phyloP scores from a whole-genome alignment of 2,797 vertebrate species.

The Cuculus canorus region DNA sequence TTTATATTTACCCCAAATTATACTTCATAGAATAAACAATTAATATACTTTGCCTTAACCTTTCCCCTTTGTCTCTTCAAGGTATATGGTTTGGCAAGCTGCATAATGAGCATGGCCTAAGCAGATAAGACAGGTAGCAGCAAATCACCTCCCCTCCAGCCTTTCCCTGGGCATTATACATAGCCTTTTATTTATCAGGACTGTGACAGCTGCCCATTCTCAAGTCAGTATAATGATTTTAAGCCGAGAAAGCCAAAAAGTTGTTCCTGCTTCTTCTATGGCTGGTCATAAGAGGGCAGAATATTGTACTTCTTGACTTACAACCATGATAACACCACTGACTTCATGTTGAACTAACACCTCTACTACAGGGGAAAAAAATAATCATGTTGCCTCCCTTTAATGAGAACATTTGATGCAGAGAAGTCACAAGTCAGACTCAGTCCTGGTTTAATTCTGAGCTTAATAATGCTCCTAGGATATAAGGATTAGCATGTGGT shows the following conservation, averaged over 20 bases:
- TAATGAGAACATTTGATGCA: background rate
- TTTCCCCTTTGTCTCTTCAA: background rate
- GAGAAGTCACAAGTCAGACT: background rate
- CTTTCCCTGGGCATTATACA: background rate
- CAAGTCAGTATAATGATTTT: background rate
- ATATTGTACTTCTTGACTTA: background rate
- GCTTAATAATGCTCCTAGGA: background rate
- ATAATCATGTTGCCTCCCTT: background rate
- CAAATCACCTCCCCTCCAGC: background rate
- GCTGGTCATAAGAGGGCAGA: background rate
- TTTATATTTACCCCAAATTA: background rate
- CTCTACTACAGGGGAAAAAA: background rate
- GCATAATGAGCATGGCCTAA: background rate
- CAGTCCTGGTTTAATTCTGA: background rate
- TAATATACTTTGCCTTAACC: background rate
- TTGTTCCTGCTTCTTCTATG: background rate
- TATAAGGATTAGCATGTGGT: background rate
- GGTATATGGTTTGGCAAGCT: background rate
- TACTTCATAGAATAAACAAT: background rate
- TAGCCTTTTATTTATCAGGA: background rate
- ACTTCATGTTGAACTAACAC: background rate
- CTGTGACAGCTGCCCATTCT: background rate
- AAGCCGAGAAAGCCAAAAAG: background rate
- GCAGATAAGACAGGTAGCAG: background rate
- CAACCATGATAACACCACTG: background rate